Evolutionary conservation across 2,888 invertebrate species (phyloP), one percentile per base, ranked within the genome.

Genomic region (Biston betularia): DNA sequence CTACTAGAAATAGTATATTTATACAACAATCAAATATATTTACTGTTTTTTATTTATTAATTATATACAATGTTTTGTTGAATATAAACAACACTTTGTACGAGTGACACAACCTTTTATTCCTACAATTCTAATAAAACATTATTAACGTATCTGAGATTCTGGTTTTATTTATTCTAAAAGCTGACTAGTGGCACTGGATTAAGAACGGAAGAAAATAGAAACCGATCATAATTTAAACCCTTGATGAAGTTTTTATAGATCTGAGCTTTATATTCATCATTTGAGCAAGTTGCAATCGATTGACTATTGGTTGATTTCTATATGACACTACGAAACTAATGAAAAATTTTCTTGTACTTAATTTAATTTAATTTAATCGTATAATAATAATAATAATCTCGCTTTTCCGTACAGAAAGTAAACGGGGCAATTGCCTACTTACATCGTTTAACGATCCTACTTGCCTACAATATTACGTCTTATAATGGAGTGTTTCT

Each of bases 141-240:
- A 42, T 56, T 59, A 42, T 4, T 5, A 10, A 65, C 35, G 24
- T 69, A 65, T 73, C 76, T 77, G 75, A 76, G 72, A 74, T 73
- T 78, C 70, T 73, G 72, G 57, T 71, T 60, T 49, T 38, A 42
- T 69, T 77, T 73, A 75, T 62, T 70, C 69, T 76, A 77, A 68
- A 65, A 70, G 65, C 71, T 85, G 86, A 86, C 86, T 86, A 86
- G 86, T 76, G 75, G 75, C 73, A 77, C 73, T 70, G 73, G 73
- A 55, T 70, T 63, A 68, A 59, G 57, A 24, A 35, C 49, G 71
- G 71, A 48, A 46, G 24, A 9, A 38, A 53, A 40, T 38, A 34
- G 50, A 11, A 48, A 48, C 48, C 24, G 48, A 48, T 24, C 11
- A 24, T 33, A 46, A 24, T 11, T 48, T 24, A 24, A 48, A 48